Base-by-base conservation (phyloP, 2,797 vertebrate species). In the Sternarchorhynchus goeldii region DNA sequence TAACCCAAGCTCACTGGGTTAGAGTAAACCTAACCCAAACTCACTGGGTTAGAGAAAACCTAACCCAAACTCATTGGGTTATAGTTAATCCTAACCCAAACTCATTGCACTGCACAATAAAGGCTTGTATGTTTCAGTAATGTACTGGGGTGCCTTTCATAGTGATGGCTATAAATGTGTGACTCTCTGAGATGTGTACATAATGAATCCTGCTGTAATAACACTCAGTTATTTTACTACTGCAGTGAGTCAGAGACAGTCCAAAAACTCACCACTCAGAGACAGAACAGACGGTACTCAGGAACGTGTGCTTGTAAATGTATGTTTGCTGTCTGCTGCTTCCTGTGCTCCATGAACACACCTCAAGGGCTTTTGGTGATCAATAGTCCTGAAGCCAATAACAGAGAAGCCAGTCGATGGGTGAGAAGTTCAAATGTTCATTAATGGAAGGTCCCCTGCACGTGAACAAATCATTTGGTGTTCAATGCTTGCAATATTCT, bases 141-240 rank as follows among this genome's bases (percentile, higher is more conserved):
- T 16, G 12, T 25, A 75, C 64, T 70, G 53, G 63, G 60, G 75
- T 64, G 31, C 39, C 32, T 75, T 45, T 70, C 45, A 69, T 36
- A 34, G 57, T 69, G 55, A 68, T 34, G 25, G 20, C 50, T n/a
- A 25, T 65, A 71, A 70, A 70, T 58, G 71, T 45, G 6, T 8
- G 41, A 45, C 41, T 45, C 2, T 45, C 2, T 45, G 10, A 45
- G 41, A 10, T 45, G 2, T 45, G 41, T 10, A 45, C 0, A 10
- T 45, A 45, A 8, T 10, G 41, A 45, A 8, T 10, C 41, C 10
- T 10, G 41, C 41, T 45, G 41, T 45, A 45, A 45, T 45, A 2
- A 2, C 7, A 8, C 41, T 45, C 6, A 45, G 41, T 45, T 45
- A 10, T 45, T 45, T 45, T 45, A 45, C 41, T 10, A 10, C 41